Base-by-base conservation (phyloP, 2,888 invertebrate species). In the Nezara viridula region DNA sequence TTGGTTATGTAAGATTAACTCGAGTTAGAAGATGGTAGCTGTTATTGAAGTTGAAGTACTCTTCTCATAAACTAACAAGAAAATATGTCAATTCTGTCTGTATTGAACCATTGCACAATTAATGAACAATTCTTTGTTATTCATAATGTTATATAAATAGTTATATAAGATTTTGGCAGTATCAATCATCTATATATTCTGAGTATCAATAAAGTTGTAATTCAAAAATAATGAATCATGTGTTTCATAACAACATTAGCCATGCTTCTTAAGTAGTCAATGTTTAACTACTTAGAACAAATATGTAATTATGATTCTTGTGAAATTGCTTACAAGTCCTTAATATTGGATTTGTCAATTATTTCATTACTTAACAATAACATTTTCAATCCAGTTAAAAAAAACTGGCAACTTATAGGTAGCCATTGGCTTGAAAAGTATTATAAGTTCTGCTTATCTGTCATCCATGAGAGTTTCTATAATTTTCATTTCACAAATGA, bases 221-320 rank as follows among this genome's bases (percentile, higher is more conserved):
- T 73, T 73, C 32, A 73, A 73, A 60, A 73, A 73, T 73, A 37
- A 73, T 73, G 37, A 37, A 19, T 73, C 66, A 73, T 73, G 16
- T 19, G 4, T 73, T 37, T 73, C 37, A 37, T 73, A 73, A 73
- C 37, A 37, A 24, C 4, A 3, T 16, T 37, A 37, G 9, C 19
- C 2, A 19, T 37, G 19, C 32, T 73, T 60, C 10, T 14, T 32
- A 32, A 14, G 66, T 19, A 37, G 19, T 73, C 37, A 0, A 37
- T 19, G 6, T 19, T 73, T 0, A 37, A 73, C 6, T 73, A 6
- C 19, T 19, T 9, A 73, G 19, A 19, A 73, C 37, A 19, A 19
- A 9, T 60, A n/a, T 27, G 16, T 12, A 60, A 60, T 32, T 55
- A 16, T 32, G 16, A 5, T 14, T 16, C 14, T 32, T 32, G 27